Percentiles rank a stretch among this genome's conserved stretches.
These are phyloP conservation scores for Lysandra coridon DNA, from an alignment of 2,888 invertebrate species.

Conservation along the genomic window DNA sequence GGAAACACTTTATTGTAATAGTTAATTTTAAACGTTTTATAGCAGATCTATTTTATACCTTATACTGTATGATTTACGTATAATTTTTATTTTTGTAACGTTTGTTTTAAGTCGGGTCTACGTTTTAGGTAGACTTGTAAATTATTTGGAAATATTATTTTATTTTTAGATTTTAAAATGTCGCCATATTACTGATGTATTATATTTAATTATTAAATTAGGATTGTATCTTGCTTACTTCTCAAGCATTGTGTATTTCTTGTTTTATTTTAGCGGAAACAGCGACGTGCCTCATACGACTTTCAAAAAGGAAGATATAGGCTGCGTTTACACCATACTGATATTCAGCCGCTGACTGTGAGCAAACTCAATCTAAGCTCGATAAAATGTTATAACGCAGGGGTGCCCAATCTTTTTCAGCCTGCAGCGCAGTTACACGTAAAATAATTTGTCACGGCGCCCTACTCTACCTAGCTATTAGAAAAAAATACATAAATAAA, in stretches of 20 bases:
- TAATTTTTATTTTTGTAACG: constrained; percentile 26
- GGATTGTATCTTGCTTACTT: constrained; percentile 23
- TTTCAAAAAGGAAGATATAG: neutral
- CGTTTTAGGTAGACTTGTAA: constrained; percentile 76
- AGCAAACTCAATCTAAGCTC: no score
- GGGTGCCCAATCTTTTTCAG: no score
- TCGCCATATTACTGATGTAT: constrained; percentile 43
- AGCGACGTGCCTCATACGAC: constrained; percentile 17
- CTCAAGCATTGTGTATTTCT: constrained; percentile 19
- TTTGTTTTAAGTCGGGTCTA: constrained; percentile 53
- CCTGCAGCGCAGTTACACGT: no score
- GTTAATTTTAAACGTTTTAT: neutral
- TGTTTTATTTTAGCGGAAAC: constrained; percentile 14
- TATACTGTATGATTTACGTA: constrained; percentile 19
- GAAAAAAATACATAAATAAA: no score
- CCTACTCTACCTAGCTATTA: no score
- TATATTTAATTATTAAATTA: constrained; percentile 36
- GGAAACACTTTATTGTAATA: neutral
- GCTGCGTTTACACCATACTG: neutral
- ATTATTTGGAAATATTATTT: constrained; percentile 41
- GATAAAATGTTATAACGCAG: no score
- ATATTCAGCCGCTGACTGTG: neutral
- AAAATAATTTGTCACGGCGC: no score
- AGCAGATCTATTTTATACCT: neutral
- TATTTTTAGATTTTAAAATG: constrained; percentile 37